Percentiles rank a stretch among this genome's conserved stretches.
Evolutionary conservation across 2,888 invertebrate genomes (phyloP).

Genomic region (Strigamia crassipes): DNA sequence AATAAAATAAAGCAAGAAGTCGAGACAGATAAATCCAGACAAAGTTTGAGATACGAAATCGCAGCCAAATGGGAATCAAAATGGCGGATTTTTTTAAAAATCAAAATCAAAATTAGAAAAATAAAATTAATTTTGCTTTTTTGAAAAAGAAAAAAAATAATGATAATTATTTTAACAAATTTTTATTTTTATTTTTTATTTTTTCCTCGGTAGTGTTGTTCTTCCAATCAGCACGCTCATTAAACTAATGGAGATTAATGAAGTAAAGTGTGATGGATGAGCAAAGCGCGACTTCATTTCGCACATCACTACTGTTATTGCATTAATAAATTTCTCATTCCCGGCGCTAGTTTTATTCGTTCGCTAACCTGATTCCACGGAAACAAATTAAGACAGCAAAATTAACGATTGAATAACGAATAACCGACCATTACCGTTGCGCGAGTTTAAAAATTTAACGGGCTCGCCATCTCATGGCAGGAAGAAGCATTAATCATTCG

Average conservation of each 20-base stretch:
- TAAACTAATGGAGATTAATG: slow-evolving; percentile 28
- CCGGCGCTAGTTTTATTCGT: neutral
- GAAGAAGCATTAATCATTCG: neutral
- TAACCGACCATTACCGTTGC: neutral
- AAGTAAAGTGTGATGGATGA: slow-evolving; percentile 18
- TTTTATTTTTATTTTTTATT: neutral
- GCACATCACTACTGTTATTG: slow-evolving; percentile 15
- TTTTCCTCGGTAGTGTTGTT: neutral
- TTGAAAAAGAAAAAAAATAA: neutral
- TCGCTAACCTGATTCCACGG: neutral
- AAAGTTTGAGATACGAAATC: neutral
- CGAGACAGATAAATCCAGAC: neutral
- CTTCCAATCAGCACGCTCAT: slow-evolving; percentile 25
- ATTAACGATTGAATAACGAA: slow-evolving; percentile 22
- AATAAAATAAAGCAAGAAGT: neutral
- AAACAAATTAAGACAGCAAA: slow-evolving; percentile 22
- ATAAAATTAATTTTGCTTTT: neutral
- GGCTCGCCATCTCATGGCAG: neutral
- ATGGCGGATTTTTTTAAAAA: neutral
- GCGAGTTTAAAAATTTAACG: neutral
- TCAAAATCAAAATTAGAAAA: too few relatives aligned
- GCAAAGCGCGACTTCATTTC: neutral
- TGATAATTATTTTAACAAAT: neutral
- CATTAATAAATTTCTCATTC: slow-evolving; percentile 34
- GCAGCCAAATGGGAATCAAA: neutral